phyloP scores from a whole-genome alignment of 1,140 invertebrate species.

The Ostrea denselamellosa region DNA sequence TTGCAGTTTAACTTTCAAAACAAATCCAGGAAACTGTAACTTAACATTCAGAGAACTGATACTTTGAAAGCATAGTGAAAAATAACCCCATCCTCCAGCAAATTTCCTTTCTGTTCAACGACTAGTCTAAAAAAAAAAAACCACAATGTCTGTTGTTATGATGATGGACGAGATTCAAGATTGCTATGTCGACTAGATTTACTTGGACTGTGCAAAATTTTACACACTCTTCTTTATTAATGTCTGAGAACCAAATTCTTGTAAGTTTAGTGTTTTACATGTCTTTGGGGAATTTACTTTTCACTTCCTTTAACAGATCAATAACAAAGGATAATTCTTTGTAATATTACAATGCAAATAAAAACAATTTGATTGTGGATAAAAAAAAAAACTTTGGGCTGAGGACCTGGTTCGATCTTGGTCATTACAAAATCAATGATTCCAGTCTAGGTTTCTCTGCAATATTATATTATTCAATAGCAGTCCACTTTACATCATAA shows the following conservation, averaged over 20 bases:
- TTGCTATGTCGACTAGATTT: background rate
- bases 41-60: background rate
- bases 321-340: background rate
- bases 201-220: background rate
- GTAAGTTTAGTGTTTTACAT: background rate
- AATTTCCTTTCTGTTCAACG: background rate
- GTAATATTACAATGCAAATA: background rate
- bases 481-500: too few relatives aligned
- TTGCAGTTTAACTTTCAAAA: background rate
- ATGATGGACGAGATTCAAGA: background rate
- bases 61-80: background rate
- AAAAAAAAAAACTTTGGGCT: background rate
- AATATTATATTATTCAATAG: background rate
- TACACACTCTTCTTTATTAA: background rate
- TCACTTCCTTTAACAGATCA: slow-evolving; percentile 7
- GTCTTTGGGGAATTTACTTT: background rate
- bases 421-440: background rate
- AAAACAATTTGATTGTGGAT: background rate
- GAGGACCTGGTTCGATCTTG: background rate
- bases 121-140: slow-evolving; percentile 23
- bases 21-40: slow-evolving; percentile 5
- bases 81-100: background rate
- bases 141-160: background rate
- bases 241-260: background rate
- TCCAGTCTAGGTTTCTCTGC: background rate